Conservation (phyloP, 2,797 vertebrate genomes). For the Pangasius mekongensis region DNA sequence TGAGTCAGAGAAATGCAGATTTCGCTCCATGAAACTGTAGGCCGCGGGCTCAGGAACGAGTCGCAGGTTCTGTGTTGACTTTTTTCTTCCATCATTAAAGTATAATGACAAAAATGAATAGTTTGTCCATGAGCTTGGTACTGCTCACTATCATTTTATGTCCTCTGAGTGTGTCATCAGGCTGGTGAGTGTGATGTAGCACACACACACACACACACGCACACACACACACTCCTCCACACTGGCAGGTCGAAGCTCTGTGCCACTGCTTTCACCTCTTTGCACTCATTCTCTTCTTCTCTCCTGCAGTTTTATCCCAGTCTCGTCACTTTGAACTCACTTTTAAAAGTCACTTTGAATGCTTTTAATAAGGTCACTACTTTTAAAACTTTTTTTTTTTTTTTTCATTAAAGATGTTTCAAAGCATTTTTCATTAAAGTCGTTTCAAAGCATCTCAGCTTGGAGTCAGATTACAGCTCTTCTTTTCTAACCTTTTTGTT, state of each 20-base stretch:
- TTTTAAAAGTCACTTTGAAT: conserved; percentile 30
- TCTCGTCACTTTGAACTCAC: conserved; percentile 20
- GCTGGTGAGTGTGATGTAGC: conserved; percentile 67
- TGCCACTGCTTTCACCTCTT: background rate
- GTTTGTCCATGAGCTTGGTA: background rate
- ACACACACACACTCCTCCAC: conserved; percentile 18
- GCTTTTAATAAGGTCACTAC: conserved; percentile 27
- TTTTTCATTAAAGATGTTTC: background rate
- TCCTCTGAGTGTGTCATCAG: no score
- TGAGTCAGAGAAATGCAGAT: no score
- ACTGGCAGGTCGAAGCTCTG: conserved; percentile 18
- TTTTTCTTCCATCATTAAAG: no score
- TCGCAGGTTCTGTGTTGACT: no score
- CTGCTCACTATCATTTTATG: background rate
- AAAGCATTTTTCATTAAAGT: conserved; percentile 14
- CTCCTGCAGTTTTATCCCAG: conserved; percentile 17
- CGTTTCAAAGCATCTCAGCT: conserved; percentile 25
- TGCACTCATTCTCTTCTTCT: background rate
- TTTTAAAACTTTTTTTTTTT: background rate
- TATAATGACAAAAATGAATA: no score
- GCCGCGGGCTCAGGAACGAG: background rate
- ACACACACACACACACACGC: conserved; percentile 49
- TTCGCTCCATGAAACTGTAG: no score
- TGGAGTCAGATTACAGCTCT: conserved; percentile 9
- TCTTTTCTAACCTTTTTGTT: conserved; percentile 1